phyloP scores from a whole-genome alignment of 2,113 vertebrate genomes.

The Nycticryphes semicollaris region DNA sequence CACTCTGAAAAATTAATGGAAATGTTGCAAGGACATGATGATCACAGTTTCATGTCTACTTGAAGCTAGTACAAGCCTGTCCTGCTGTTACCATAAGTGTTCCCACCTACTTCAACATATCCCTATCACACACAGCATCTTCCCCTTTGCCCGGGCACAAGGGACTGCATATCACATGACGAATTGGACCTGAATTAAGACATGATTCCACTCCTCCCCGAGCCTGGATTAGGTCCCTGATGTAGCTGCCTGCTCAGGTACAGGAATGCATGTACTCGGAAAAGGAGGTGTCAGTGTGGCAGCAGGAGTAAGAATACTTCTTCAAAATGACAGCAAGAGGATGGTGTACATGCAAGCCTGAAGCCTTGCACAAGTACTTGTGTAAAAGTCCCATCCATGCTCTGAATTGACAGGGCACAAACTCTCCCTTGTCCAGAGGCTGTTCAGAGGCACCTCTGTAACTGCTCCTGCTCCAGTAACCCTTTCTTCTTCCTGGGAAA shows the following conservation, averaged over 20 bases:
- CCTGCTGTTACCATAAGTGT: background rate
- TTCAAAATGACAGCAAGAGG: background rate
- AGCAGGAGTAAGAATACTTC: background rate
- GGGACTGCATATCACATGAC: background rate
- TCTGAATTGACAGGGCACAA: background rate
- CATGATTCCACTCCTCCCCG: background rate
- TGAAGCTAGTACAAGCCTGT: background rate
- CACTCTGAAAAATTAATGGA: background rate
- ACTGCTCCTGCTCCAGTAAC: background rate
- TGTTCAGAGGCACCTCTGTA: background rate
- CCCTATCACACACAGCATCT: background rate
- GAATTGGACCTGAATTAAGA: background rate
- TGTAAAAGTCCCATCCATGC: background rate
- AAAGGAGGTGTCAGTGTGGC: background rate
- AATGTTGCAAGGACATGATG: background rate
- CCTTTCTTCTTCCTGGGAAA: background rate
- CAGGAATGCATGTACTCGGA: background rate
- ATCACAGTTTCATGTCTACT: background rate
- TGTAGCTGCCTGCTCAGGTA: background rate
- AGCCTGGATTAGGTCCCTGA: background rate
- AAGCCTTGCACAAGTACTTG: fast-evolving
- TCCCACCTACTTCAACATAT: background rate
- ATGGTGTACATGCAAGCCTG: background rate
- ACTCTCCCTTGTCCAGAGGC: background rate
- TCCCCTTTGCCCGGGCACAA: background rate